A percentile compares a stretch with the other conserved stretches of the same genome.
Evolutionary conservation across 2,888 invertebrate species (phyloP).

Genomic region (Campoplex nolae): DNA sequence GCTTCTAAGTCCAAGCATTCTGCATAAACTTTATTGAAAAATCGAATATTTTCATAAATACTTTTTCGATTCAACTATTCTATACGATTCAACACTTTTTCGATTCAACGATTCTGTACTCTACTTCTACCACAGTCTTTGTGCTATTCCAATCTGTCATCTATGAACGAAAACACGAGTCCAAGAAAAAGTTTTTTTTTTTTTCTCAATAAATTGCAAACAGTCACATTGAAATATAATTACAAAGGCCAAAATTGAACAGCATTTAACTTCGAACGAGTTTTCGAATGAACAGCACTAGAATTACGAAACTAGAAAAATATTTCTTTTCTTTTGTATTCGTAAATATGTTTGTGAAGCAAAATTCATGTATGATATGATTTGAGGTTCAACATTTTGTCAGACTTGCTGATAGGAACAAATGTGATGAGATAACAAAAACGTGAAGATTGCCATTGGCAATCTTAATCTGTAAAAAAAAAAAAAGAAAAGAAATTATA

Average conservation of each 20-base stretch:
- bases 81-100: neutral
- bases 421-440: neutral
- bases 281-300: neutral
- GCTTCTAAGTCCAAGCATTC: neutral
- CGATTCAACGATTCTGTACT: neutral
- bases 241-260: neutral
- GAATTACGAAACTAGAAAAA: neutral
- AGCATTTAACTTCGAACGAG: neutral
- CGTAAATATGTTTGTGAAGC: neutral
- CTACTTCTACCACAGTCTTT: neutral
- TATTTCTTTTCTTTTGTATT: neutral
- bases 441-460: neutral
- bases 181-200: neutral
- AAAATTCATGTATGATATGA: neutral
- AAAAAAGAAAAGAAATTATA: neutral
- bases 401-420: too few relatives aligned
- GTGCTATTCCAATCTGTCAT: neutral
- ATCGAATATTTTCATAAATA: neutral
- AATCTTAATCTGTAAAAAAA: neutral
- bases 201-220: neutral
- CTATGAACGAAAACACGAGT: neutral
- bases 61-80: neutral
- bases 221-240: neutral
- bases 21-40: slow-evolving; percentile 66
- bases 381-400: neutral